phyloP scores from a whole-genome alignment of 2,113 vertebrate genomes.

The Pao palembangensis region DNA sequence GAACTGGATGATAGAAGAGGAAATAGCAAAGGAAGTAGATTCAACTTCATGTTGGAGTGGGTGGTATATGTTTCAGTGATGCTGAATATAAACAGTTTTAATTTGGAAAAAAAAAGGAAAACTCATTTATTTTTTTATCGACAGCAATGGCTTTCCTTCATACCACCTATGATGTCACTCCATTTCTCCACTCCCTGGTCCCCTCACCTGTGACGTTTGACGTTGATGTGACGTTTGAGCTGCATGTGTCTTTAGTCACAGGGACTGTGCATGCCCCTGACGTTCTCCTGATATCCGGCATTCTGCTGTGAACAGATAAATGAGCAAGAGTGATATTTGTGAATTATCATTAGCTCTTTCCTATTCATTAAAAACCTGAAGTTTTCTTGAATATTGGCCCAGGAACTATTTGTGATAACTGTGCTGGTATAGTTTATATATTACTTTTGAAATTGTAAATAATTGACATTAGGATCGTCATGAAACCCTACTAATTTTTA shows the following conservation, averaged over 20 bases:
- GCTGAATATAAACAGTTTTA: not conserved
- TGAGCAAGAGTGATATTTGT: conserved; percentile 66
- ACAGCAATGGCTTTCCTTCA: conserved; percentile 72
- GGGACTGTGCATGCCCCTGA: conserved; percentile 84
- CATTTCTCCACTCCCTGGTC: conserved; percentile 85
- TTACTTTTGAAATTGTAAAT: not conserved
- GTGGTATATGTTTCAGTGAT: conserved; percentile 40
- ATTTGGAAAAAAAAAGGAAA: not conserved
- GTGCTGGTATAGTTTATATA: not conserved
- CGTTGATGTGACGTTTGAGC: conserved; percentile 92
- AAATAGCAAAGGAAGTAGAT: conserved; percentile 18
- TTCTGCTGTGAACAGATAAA: conserved; percentile 86
- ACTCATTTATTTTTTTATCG: conserved; percentile 35
- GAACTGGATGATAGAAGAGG: conserved; percentile 51
- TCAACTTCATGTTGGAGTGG: conserved; percentile 89
- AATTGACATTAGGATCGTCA: not conserved
- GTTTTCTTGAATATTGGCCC: not conserved
- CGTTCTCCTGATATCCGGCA: conserved; percentile 79
- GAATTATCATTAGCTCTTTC: not conserved
- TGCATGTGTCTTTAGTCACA: conserved; percentile 85
- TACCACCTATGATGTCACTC: conserved; percentile 78
- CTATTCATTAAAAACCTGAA: not conserved
- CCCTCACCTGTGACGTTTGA: conserved; percentile 80
- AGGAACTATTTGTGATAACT: not conserved
- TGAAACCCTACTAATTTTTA: not conserved